Base-by-base conservation (phyloP, 1,140 invertebrate species). In the Andrena cerasifolii region DNA sequence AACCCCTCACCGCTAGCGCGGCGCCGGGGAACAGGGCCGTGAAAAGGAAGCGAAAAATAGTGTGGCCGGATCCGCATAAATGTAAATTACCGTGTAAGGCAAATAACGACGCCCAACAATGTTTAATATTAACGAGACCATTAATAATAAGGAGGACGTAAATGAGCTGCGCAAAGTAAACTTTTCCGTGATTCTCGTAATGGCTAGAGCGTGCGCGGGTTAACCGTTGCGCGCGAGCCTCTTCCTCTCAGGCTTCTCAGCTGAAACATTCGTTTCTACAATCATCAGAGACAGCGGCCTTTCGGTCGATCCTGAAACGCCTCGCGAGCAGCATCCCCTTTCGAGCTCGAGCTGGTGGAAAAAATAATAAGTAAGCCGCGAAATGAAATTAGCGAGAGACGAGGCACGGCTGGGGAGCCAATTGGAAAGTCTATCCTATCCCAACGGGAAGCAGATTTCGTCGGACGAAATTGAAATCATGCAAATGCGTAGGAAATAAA, bases 71-170 rank as follows among this genome's bases (percentile, higher is more conserved):
- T 58, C 71, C 62, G 63, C 63, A 59, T 81, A 76, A 73, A 70
- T 81, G 79, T 67, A 81, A 82, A 81, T 81, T 70, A 70, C 49
- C 78, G 49, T 31, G 62, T 36, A 53, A 76, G 43, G 56, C 47
- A 67, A 80, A 63, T 33, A 54, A 73, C 71, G 62, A 45, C 31
- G 33, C 28, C n/a, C 62, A 28, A 43, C 26, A 24, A 62, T 58
- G 65, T 82, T 77, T 81, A 82, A 82, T 82, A 78, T 58, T 40
- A 66, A 82, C 58, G 59, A 77, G 31, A 16, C 31, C 68, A 71
- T 82, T 58, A 74, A 62, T 62, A 53, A 66, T 54, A 49, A 58
- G 47, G 33, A 40, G 45, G 33, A 76, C 24, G 66, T 40, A 56
- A 66, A 73, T 26, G 78, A 79, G 58, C 43, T 51, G 3, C 14